These are phyloP conservation scores for Drosophila nr. fundita DNA, from an alignment of 2,888 invertebrate species.

Conservation along the genomic window DNA sequence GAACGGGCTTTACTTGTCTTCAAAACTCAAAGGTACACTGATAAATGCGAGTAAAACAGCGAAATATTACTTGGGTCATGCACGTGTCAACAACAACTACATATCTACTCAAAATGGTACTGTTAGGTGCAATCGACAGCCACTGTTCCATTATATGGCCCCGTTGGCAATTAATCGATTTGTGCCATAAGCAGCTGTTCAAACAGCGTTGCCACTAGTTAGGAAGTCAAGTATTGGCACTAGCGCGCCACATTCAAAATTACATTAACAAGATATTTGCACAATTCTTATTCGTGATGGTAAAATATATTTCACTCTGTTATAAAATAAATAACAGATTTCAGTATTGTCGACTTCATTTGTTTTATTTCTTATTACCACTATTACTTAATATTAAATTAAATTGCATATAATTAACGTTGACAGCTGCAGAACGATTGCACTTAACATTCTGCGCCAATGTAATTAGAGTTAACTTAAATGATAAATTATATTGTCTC, in stretches of 20 bases:
- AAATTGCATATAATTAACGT: too few species aligned
- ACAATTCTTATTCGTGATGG: slow-evolving; percentile 68
- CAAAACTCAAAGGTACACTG: neutral
- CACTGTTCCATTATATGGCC: neutral
- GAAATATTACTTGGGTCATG: neutral
- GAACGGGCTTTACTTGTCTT: neutral
- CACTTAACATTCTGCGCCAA: too few species aligned
- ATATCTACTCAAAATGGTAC: neutral
- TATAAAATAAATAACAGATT: slow-evolving; percentile 71
- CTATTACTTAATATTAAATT: too few species aligned
- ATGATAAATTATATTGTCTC: too few species aligned
- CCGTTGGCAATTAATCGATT: slow-evolving; percentile 1
- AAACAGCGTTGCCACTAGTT: slow-evolving; percentile 2
- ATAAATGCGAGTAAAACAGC: neutral
- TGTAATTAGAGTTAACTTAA: too few species aligned
- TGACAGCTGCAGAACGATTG: too few species aligned
- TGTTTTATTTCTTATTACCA: too few species aligned
- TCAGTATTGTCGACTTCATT: too few species aligned
- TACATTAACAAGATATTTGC: slow-evolving; percentile 23
- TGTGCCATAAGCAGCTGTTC: slow-evolving; percentile 20
- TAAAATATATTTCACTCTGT: slow-evolving; percentile 59
- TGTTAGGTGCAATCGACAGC: slow-evolving; percentile 20
- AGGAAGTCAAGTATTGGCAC: slow-evolving; percentile 4
- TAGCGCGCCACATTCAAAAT: neutral
- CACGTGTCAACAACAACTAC: slow-evolving; percentile 4